Evolutionary conservation across 2,113 vertebrate genomes (phyloP), one percentile per base, ranked within the genome.

Genomic region (Tamias sibiricus): DNA sequence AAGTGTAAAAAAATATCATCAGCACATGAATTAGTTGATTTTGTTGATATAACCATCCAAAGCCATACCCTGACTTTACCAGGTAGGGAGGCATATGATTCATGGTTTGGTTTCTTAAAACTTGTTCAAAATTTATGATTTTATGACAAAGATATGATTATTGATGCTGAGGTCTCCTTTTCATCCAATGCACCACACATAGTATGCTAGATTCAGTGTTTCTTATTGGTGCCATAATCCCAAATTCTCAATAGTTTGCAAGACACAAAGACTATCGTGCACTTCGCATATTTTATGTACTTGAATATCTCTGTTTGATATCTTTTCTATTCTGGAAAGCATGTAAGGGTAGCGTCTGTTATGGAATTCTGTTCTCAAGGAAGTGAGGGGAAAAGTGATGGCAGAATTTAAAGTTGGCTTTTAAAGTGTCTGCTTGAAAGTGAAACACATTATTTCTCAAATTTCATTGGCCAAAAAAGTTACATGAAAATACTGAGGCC

Each of bases 401-500:
- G 19, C 32, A 87, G 32, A 88, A 87, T 37, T 84, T 81, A 49
- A 57, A 64, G 54, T 72, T 72, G 52, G 35, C 14, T 49, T 81
- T 72, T 62, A 35, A 72, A 49, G 4, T 40, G 5, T 72, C 17
- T 72, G 6, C 49, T 87, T 47, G 49, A 71, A 49, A 62, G 19
- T 59, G 24, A 80, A 72, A 72, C 40, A 62, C 40, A 79, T 72
- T 62, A 62, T 40, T 71, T 62, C 35, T 72, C 26, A 64, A 72
- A 62, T 64, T 87, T 87, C 16, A 74, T 40, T 88, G 76, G 66
- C 49, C 83, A 59, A 80, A 86, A 72, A 52, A 42, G 30, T 93
- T 71, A 26, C 64, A n/a, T 77, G 80, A 77, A 68, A 69, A 77
- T 47, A 66, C 32, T 85, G 12, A 84, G 37, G 13, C 40, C 62